Evolutionary conservation across 2,113 vertebrate species (phyloP).

Genomic region (Condylura cristata): DNA sequence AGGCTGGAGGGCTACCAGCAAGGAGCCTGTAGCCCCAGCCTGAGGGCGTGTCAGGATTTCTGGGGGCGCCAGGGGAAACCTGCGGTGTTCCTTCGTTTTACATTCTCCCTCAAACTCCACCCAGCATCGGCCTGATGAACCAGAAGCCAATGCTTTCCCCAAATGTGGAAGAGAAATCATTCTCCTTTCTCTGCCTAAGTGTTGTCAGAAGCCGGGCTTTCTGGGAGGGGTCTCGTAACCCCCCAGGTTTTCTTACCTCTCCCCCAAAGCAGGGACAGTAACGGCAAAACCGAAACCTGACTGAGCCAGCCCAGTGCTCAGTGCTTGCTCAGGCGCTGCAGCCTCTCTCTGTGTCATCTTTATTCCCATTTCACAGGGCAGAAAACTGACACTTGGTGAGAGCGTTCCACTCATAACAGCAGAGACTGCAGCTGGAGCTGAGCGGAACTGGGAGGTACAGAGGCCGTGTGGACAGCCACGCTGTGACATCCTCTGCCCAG

Average conservation of each 20-base stretch:
- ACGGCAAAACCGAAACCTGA: neutral
- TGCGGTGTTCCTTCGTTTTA: neutral
- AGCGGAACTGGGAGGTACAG: neutral
- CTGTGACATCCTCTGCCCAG: neutral
- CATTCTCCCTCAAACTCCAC: neutral
- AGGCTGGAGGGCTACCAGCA: neutral
- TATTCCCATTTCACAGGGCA: neutral
- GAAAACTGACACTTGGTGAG: neutral
- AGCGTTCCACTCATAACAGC: neutral
- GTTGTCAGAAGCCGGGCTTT: neutral
- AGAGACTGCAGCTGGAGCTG: neutral
- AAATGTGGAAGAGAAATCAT: neutral
- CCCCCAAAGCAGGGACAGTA: neutral
- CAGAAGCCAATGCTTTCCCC: neutral
- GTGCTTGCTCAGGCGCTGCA: neutral
- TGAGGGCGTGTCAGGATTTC: neutral
- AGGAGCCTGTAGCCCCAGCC: neutral
- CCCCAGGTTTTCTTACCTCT: no score
- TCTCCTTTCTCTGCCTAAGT: neutral
- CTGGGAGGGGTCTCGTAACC: neutral
- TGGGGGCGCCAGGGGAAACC: no score
- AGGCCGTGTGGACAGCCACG: neutral
- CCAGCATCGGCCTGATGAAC: neutral
- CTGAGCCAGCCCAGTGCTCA: neutral
- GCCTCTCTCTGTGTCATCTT: neutral